Conservation (phyloP, 1,140 invertebrate genomes). For the Drosophila murphyi region DNA sequence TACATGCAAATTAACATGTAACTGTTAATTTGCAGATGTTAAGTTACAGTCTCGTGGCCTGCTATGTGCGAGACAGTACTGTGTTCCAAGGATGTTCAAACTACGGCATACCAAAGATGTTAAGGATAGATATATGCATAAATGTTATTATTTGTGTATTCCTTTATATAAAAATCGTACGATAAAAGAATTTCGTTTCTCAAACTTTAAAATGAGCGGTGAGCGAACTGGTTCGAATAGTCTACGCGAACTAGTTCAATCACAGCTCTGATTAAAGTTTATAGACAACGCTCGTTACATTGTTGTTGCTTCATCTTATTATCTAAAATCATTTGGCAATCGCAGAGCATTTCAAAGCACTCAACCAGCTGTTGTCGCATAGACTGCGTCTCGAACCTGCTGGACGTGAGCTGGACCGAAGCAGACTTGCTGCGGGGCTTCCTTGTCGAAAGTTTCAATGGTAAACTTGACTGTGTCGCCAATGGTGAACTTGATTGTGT, state of each 20-base stretch:
- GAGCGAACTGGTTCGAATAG: slow-evolving; percentile 6
- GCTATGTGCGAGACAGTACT: no score
- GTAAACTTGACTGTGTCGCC: no score
- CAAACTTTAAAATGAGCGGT: slow-evolving; percentile 10
- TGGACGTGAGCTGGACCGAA: neutral
- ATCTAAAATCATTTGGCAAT: slow-evolving; percentile 24
- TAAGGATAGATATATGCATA: neutral
- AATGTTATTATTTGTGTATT: neutral
- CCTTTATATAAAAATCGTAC: neutral
- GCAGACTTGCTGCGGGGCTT: no score
- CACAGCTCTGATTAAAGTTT: slow-evolving; percentile 7
- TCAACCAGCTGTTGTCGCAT: neutral
- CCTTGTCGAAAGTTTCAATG: no score
- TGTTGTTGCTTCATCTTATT: neutral
- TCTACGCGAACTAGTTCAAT: slow-evolving; percentile 5
- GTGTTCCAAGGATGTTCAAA: no score
- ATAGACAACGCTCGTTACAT: neutral
- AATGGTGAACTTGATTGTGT: neutral
- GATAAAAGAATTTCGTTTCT: slow-evolving; percentile 10
- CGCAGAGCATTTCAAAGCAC: slow-evolving; percentile 16
- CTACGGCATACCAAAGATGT: no score
- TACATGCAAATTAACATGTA: no score
- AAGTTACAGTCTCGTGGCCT: no score
- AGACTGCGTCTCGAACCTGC: neutral
- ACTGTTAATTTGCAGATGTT: no score